Evolutionary conservation across 1,140 invertebrate genomes (phyloP), one percentile per base, ranked within the genome.

Genomic region (Drosophila ohnishii): DNA sequence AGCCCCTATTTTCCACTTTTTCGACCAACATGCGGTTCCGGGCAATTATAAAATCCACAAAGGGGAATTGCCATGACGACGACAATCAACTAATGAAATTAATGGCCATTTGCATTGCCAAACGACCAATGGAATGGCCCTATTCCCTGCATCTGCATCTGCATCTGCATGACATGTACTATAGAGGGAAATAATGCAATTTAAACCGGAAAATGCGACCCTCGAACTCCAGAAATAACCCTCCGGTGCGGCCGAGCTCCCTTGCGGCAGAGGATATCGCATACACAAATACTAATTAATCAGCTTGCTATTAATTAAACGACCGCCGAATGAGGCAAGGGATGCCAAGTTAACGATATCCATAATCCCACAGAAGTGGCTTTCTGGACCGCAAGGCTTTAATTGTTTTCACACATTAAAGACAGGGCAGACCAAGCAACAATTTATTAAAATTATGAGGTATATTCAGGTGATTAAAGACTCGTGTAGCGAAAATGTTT

Each of bases 41-140:
- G 74, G 44, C 56, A 77, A 77, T 77, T 69, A 77, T 56, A 70
- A 77, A 77, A 61, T 56, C 50, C 73, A 61, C 74, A 77, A 76
- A 77, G 63, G 63, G 74, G 74, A 76, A 69, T 76, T 76, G 56
- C 73, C 74, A 76, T 76, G 73, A 77, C 73, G 73, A 77, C 73
- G 73, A 76, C 73, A 77, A 77, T 77, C 74, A 76, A 61, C 74
- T 77, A 77, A 77, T 77, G 73, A 77, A 77, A 77, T 77, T 77
- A 77, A 77, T 77, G 63, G 64, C 56, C 67, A 77, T 69, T 77
- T 69, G 56, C 63, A 77, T 69, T 57, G 62, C 44, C 75, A 50
- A 48, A 53, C 32, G 32, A 53, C 32, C 50, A 35, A 35, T 53
- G 13, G 16, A 16, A 22, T 9, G 35, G 50, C 50, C 50, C 0